These are phyloP conservation scores for Daphoenositta chrysoptera DNA, from an alignment of 2,113 vertebrate species.

Conservation along the genomic window DNA sequence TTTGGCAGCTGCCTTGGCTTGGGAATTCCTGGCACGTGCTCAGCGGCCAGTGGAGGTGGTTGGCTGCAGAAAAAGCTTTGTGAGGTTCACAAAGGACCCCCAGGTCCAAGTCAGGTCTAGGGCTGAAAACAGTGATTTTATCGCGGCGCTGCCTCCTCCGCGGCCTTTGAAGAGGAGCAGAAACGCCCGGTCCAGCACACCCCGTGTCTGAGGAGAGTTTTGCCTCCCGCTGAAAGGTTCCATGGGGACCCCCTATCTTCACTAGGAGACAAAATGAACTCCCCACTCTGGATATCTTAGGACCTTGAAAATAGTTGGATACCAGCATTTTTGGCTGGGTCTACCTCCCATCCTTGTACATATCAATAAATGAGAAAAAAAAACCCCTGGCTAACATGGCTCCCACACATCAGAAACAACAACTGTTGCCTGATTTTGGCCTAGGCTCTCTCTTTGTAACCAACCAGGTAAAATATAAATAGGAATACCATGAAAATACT, in stretches of 20 bases:
- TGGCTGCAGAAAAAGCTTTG: background rate
- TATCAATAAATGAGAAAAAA: background rate
- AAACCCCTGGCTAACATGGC: accelerated
- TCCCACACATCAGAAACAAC: background rate
- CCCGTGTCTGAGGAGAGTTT: background rate
- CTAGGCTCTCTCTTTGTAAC: background rate
- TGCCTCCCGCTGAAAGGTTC: background rate
- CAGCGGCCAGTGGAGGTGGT: background rate
- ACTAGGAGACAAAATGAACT: background rate
- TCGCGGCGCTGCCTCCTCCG: background rate
- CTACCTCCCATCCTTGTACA: background rate
- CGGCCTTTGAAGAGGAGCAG: background rate
- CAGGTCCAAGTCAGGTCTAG: background rate
- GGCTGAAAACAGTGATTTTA: background rate
- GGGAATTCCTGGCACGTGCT: background rate
- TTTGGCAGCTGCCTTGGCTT: background rate
- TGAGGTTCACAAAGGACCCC: background rate
- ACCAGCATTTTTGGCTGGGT: background rate
- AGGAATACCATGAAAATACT: background rate
- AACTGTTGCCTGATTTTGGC: background rate
- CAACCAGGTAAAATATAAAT: background rate
- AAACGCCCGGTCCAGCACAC: background rate
- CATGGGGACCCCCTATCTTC: background rate
- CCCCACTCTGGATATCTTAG: background rate
- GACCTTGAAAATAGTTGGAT: background rate